Evolutionary conservation across 2,113 vertebrate species (phyloP), one percentile per base, ranked within the genome.

Genomic region (Dasyprocta punctata): DNA sequence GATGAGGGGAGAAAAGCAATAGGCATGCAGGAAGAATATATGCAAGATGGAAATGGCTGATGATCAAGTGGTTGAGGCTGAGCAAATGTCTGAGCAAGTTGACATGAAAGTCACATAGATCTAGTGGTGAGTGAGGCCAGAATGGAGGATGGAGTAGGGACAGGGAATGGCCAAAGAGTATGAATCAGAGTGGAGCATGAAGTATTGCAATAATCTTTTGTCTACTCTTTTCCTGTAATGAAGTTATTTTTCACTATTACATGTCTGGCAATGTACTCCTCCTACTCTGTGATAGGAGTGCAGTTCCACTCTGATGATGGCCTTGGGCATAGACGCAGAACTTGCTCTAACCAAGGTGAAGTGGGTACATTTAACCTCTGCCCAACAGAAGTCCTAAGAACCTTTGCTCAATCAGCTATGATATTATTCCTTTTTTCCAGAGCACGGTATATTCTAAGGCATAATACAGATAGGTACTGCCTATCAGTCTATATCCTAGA

Each of bases 221-320:
- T 9, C 24, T 26, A 9, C 49, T 12, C 47, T 65, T 92, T 65
- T 52, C 38, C 65, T 84, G 13, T 14, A 36, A 89, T 9, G 92
- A 3, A 38, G 69, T 38, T n/a, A 52, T 12, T 20, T n/a, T 38
- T 54, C 54, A n/a, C 60, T 41, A 16, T 49, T 75, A 0, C 36
- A 8, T n/a, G n/a, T 28, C 36, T 63, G 20, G 38, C 3, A 12
- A 2, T 8, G 0, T 3, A 28, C 0, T 30, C 8, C 16, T 7
- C 49, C 9, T 44, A 24, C n/a, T 38, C 54, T 54, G 17, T 71
- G 10, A 78, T 1, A 28, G 0, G 4, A 0, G 0, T 19, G 30
- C 0, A 3, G 67, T 3, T 22, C 17, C 3, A 2, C 3, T 13
- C 56, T 60, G 69, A 10, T 60, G 69, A 10, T 58, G 49, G 71